These are phyloP conservation scores for Elegia similella DNA, from an alignment of 2,888 invertebrate species.

Conservation along the genomic window DNA sequence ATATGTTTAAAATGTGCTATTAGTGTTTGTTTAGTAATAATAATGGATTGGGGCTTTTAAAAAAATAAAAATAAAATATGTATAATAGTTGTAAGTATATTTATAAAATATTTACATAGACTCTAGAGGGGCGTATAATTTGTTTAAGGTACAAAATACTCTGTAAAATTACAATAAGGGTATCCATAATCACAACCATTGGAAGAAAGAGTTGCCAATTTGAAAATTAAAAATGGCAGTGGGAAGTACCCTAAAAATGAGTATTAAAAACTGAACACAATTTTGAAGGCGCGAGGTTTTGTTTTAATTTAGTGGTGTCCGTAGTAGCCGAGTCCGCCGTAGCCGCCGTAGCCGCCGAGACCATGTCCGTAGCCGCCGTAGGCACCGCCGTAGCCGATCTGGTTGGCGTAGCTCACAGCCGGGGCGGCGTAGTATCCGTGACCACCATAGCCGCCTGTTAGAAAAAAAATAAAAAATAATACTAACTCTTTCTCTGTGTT, in stretches of 20 bases:
- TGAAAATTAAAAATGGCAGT: conserved; percentile 24
- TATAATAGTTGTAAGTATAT: conserved; percentile 34
- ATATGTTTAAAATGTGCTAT: no score
- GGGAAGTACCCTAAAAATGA: conserved; percentile 26
- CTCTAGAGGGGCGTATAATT: conserved; percentile 35
- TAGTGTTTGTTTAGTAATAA: no score
- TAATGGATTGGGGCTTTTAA: no score
- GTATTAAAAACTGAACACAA: conserved; percentile 31
- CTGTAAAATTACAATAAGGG: conserved; percentile 9
- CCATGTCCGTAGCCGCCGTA: conserved; percentile 46
- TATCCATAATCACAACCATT: conserved; percentile 14
- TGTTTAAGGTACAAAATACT: conserved; percentile 42
- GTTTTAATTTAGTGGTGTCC: conserved; percentile 47
- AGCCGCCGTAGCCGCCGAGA: conserved; percentile 34
- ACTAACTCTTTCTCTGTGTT: no score
- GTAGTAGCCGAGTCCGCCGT: conserved; percentile 32
- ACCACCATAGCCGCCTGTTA: conserved; percentile 37
- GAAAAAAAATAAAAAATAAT: conserved; percentile 10
- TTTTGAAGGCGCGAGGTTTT: conserved; percentile 7
- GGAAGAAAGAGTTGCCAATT: neutral
- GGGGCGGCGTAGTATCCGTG: conserved; percentile 33
- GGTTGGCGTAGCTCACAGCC: conserved; percentile 24
- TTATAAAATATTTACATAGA: conserved; percentile 56
- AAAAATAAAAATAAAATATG: neutral
- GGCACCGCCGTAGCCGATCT: conserved; percentile 32